Base-by-base conservation (phyloP, 1,140 invertebrate species). In the Megalonaias nervosa region DNA sequence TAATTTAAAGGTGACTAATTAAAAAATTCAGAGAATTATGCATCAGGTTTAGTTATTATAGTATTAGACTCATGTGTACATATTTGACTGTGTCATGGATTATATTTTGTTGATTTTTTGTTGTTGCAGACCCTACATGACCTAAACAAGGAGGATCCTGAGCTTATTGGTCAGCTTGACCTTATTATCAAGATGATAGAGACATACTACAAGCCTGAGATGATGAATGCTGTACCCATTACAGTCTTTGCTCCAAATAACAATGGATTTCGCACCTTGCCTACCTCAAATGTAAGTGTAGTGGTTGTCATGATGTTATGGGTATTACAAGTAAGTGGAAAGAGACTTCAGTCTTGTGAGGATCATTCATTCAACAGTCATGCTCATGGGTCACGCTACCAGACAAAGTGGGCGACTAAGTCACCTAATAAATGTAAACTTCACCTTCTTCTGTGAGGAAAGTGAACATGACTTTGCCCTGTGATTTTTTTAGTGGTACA, bases 211-310 rank as follows among this genome's bases (percentile, higher is more conserved):
- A 59, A 16, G 2, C 75, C 77, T 15, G 75, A 81, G 1, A 69
- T 88, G 17, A 77, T 79, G 15, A 23, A 81, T 16, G 82, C 81
- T 73, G 87, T 83, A n/a, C 82, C 82, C 17, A 86, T 88, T 65
- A 88, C 87, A 19, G 70, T 88, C 15, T 88, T 88, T 80, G 79
- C 84, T 15, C 74, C 85, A 11, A 85, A 64, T 31, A 79, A 85
- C 68, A 57, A 74, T 17, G 85, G 83, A 1, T 85, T 84, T 71
- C 80, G 79, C 26, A 71, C 65, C n/a, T 67, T 74, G 14, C 57
- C 71, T 57, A 74, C 70, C 17, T 55, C 64, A n/a, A 60, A 78
- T 68, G 76, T 78, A 74, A 68, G 71, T 73, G 58, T 31, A 60
- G 38, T 48, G 38, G 38, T 31, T 31, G 2, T 38, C 38, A 38